Conservation (phyloP, 2,888 invertebrate genomes). For the Tromatobia lineatoria region DNA sequence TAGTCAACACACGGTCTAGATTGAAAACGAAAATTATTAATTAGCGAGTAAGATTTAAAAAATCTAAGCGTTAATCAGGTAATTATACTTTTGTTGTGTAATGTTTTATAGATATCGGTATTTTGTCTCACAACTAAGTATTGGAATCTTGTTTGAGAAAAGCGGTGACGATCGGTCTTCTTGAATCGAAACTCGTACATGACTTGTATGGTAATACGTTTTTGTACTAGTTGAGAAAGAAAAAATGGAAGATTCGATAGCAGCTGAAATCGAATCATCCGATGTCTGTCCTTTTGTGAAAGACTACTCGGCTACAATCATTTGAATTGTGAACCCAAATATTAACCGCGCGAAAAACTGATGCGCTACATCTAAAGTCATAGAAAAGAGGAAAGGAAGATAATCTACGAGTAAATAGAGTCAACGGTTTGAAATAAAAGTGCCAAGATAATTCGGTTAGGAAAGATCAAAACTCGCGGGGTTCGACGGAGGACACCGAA, state of each 20-base stretch:
- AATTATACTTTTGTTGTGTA: too few relatives aligned
- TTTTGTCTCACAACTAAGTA: too few relatives aligned
- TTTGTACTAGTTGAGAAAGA: not conserved
- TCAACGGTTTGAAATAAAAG: conserved; percentile 10
- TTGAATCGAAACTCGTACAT: not conserved
- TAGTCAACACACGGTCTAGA: too few relatives aligned
- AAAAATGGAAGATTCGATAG: not conserved
- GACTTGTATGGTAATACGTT: not conserved
- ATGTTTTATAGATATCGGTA: too few relatives aligned
- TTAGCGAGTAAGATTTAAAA: too few relatives aligned
- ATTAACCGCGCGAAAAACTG: conserved; percentile 4
- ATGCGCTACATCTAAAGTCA: conserved; percentile 20
- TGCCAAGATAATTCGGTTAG: not conserved
- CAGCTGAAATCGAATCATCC: not conserved
- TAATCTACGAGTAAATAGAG: conserved; percentile 28
- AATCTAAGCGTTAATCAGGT: too few relatives aligned
- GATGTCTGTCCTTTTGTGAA: not conserved
- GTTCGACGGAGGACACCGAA: conserved; percentile 31
- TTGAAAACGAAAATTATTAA: too few relatives aligned
- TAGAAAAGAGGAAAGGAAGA: conserved; percentile 17
- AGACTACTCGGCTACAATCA: conserved; percentile 50
- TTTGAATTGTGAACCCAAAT: conserved; percentile 48
- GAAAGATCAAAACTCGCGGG: conserved; percentile 37
- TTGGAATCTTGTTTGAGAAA: not conserved
- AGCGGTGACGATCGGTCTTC: not conserved